phyloP scores from a whole-genome alignment of 2,888 invertebrate genomes.

The Anthoptus insignis region DNA sequence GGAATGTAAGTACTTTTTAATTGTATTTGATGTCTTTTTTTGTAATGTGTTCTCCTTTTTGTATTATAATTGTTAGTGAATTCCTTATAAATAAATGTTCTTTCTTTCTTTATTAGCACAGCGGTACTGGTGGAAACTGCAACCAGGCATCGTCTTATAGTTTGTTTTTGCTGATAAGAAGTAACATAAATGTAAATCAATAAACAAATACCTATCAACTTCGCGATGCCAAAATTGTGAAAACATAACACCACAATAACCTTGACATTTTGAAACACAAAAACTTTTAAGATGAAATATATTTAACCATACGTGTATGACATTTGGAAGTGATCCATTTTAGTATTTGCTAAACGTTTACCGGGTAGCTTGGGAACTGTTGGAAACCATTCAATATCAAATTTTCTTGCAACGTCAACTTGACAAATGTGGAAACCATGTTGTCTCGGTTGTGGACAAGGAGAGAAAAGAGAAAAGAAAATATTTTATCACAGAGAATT shows the following conservation, averaged over 20 bases:
- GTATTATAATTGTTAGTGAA: no score
- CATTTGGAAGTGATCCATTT: constrained; percentile 26
- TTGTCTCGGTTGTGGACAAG: constrained; percentile 51
- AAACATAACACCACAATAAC: background rate
- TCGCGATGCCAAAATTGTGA: no score
- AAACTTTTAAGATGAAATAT: background rate
- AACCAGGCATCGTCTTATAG: no score
- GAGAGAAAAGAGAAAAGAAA: constrained; percentile 60
- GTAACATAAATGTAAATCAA: no score
- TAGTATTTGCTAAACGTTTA: constrained; percentile 20
- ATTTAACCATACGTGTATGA: background rate
- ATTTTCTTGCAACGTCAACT: constrained; percentile 55
- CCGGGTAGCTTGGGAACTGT: constrained; percentile 24
- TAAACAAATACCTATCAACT: no score
- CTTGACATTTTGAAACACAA: background rate
- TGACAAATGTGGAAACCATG: constrained; percentile 55
- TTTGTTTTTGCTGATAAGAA: no score
- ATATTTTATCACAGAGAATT: constrained; percentile 79
- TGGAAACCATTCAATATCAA: constrained; percentile 36
- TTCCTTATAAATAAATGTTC: no score
- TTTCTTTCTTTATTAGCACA: no score
- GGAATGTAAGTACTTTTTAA: no score
- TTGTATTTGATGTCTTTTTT: no score
- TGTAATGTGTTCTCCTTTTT: no score
- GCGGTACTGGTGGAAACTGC: no score